phyloP scores from a whole-genome alignment of 2,797 vertebrate species.

The Rhincodon typus region DNA sequence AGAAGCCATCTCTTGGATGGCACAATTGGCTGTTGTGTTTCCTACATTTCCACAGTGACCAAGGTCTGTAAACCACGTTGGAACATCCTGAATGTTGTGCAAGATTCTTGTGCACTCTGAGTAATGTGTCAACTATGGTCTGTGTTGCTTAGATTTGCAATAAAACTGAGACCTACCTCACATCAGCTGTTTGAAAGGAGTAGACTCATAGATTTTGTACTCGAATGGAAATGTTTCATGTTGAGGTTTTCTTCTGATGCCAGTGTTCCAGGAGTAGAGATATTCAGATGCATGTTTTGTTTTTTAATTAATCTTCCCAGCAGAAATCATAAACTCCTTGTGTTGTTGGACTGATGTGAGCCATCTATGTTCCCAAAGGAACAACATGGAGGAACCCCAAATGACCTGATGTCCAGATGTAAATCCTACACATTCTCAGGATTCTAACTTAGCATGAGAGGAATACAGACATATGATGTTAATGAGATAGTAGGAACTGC shows the following conservation, averaged over 20 bases:
- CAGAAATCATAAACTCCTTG: constrained; percentile 1
- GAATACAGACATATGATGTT: no score
- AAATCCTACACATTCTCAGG: background rate
- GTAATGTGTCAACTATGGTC: background rate
- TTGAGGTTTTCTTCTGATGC: constrained; percentile 3
- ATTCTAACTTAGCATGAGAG: background rate
- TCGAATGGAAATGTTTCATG: constrained; percentile 1
- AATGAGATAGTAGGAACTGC: no score
- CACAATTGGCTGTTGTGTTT: no score
- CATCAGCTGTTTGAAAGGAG: background rate
- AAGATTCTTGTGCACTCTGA: background rate
- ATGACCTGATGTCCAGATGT: background rate
- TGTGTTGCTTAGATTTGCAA: background rate
- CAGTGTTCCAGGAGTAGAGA: background rate
- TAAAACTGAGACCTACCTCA: background rate
- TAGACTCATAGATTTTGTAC: background rate
- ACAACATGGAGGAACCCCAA: background rate
- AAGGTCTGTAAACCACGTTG: background rate
- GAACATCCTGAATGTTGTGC: background rate
- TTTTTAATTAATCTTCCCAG: constrained; percentile 20
- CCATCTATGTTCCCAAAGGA: constrained; percentile 19
- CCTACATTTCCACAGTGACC: no score
- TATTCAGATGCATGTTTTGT: background rate
- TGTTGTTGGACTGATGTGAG: background rate
- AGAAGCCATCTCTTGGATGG: background rate